A percentile compares a stretch with the other conserved stretches of the same genome.
Conservation (phyloP, 2,888 invertebrate species). For the Drosophila neotestacea region DNA sequence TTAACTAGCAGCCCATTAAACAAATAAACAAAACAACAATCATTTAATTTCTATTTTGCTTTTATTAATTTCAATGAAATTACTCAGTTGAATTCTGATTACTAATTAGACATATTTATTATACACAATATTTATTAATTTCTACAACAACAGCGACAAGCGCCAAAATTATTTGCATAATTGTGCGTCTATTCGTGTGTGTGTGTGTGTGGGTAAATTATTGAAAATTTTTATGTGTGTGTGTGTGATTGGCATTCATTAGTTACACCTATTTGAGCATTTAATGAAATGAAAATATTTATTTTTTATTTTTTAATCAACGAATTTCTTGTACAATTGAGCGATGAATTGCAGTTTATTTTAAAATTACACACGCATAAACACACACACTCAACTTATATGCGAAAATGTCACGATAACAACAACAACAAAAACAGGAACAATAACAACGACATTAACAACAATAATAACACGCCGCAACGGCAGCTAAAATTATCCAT, state of each 20-base stretch:
- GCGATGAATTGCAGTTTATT: conserved; percentile 29
- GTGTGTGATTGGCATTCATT: conserved; percentile 30
- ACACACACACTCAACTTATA: conserved; percentile 2
- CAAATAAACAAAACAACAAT: background rate
- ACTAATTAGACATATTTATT: conserved; percentile 32
- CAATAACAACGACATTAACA: conserved; percentile 41
- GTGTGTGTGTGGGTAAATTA: conserved; percentile 3
- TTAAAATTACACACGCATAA: conserved; percentile 19
- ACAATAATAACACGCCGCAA: conserved; percentile 54
- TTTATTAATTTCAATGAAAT: conserved; percentile 6
- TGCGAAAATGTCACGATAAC: conserved; percentile 23
- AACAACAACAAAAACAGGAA: conserved; percentile 29
- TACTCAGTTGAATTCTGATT: conserved; percentile 24
- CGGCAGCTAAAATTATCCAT: conserved; percentile 65
- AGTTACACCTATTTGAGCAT: conserved; percentile 27
- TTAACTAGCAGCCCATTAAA: conserved; percentile 51
- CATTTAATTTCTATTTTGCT: background rate
- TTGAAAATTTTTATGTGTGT: too few relatives aligned
- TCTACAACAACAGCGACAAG: conserved; percentile 12
- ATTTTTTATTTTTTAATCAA: conserved; percentile 27
- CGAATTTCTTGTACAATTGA: conserved; percentile 25
- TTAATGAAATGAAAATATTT: conserved; percentile 35
- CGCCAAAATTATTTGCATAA: conserved; percentile 16
- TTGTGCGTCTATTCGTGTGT: background rate
- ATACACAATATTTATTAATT: conserved; percentile 23